phyloP scores from a whole-genome alignment of 2,797 vertebrate species.

The Bryconaethiops microstoma region DNA sequence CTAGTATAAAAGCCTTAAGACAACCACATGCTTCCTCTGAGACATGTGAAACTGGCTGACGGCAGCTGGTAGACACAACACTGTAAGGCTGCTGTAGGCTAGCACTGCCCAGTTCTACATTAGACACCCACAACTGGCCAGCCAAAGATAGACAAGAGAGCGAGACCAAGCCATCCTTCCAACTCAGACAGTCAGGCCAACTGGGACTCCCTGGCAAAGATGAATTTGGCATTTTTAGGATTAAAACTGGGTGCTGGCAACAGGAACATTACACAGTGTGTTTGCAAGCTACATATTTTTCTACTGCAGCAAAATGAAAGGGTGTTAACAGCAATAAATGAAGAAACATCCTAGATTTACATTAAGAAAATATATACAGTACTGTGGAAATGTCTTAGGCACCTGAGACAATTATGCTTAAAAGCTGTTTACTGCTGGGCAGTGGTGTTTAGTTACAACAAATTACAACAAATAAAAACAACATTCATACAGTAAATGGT shows the following conservation, averaged over 20 bases:
- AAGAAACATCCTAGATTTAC: too few species aligned
- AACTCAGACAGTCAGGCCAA: not conserved
- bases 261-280: too few species aligned
- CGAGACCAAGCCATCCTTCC: not conserved
- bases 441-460: too few species aligned
- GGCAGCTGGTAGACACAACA: not conserved
- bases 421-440: too few species aligned
- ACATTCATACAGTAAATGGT: too few species aligned
- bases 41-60: not conserved
- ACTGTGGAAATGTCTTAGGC: too few species aligned
- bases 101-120: not conserved
- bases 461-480: too few species aligned
- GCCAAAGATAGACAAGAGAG: conserved; percentile 1
- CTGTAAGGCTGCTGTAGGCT: not conserved
- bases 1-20: not conserved
- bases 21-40: not conserved
- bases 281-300: too few species aligned
- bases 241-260: not conserved
- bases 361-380: too few species aligned
- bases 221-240: not conserved
- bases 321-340: too few species aligned
- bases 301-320: too few species aligned
- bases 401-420: too few species aligned
- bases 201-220: not conserved
- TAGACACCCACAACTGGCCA: not conserved